These are phyloP conservation scores for Anhinga rufa DNA, from an alignment of 2,113 vertebrate genomes.

Conservation along the genomic window DNA sequence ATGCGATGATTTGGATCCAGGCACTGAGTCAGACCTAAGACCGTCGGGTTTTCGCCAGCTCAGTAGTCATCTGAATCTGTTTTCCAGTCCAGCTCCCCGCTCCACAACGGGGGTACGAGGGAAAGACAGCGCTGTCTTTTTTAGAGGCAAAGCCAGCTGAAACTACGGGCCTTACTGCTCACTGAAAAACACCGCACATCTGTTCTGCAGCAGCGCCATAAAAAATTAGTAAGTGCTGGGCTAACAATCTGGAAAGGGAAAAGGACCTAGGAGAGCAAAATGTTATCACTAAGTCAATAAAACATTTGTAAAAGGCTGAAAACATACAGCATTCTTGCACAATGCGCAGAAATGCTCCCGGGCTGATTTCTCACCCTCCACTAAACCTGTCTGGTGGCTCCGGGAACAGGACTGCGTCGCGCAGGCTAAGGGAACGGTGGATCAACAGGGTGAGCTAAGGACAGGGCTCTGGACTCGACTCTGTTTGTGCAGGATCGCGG, in stretches of 20 bases:
- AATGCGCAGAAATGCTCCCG: neutral
- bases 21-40: neutral
- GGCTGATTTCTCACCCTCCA: neutral
- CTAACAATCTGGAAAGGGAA: constrained; percentile 41
- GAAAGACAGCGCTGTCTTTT: neutral
- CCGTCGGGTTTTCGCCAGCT: neutral
- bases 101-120: accelerated
- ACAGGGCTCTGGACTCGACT: neutral
- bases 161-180: neutral
- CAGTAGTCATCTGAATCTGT: neutral
- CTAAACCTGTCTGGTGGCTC: constrained; percentile 30
- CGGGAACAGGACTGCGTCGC: neutral
- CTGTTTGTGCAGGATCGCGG: neutral
- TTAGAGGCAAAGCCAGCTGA: neutral
- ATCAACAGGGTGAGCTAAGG: constrained; percentile 52
- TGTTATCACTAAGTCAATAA: constrained; percentile 46
- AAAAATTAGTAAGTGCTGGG: constrained; percentile 7
- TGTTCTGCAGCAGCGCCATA: neutral
- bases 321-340: neutral
- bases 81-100: neutral
- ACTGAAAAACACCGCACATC: neutral
- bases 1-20: neutral
- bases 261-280: neutral
- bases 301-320: neutral
- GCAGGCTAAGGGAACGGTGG: neutral